These are phyloP conservation scores for Chymomyza amoena DNA, from an alignment of 2,888 invertebrate species.

Conservation along the genomic window DNA sequence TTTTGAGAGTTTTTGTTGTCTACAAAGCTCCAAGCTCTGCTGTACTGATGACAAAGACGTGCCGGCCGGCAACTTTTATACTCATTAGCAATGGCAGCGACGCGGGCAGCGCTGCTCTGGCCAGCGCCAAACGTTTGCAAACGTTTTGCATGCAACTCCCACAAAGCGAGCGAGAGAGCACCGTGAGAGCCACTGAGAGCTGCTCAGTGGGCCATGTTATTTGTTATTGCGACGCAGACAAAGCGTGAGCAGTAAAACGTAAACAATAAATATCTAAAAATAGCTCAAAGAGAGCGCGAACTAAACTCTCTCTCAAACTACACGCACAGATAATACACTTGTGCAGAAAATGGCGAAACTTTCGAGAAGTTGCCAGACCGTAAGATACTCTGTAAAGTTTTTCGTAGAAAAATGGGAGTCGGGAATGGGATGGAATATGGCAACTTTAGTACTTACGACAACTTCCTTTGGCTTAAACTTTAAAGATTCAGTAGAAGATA, in stretches of 20 bases:
- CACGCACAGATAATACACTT: background rate
- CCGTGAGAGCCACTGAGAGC: background rate
- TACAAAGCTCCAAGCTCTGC: conserved; percentile 35
- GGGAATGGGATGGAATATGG: too few species aligned
- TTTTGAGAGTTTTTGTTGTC: background rate
- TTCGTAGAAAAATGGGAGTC: too few species aligned
- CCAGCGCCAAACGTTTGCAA: conserved; percentile 42
- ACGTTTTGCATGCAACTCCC: conserved; percentile 15
- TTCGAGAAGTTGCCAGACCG: too few species aligned
- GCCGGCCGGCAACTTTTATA: conserved; percentile 67
- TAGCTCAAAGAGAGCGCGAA: background rate
- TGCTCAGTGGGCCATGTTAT: background rate
- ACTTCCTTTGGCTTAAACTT: too few species aligned
- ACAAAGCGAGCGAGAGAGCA: conserved; percentile 19
- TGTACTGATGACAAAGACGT: conserved; percentile 45
- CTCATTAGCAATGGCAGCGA: conserved; percentile 6
- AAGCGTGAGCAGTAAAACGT: background rate
- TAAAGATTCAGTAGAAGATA: too few species aligned
- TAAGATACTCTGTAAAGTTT: too few species aligned
- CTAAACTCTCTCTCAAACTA: background rate
- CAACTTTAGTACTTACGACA: too few species aligned
- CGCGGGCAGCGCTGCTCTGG: background rate
- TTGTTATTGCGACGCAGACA: background rate
- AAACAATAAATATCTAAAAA: conserved; percentile 22
- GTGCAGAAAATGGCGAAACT: background rate